Evolutionary conservation across 2,888 invertebrate genomes (phyloP).

Genomic region (Trachelus stipa): DNA sequence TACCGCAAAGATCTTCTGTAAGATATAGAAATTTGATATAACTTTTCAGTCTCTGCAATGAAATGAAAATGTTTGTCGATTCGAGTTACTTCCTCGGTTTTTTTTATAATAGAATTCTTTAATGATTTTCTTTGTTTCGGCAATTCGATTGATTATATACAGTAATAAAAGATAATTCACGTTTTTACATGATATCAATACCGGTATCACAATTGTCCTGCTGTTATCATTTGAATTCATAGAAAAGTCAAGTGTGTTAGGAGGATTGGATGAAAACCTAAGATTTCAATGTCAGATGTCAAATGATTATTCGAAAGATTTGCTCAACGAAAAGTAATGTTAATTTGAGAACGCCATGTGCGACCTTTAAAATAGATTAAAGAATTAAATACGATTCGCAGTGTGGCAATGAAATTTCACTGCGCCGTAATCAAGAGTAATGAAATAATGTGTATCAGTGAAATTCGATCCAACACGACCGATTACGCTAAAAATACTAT

Average conservation of each 20-base stretch:
- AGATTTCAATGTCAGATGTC: background rate
- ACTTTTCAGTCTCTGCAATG: background rate
- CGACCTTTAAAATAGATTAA: background rate
- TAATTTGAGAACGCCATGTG: background rate
- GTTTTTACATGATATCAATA: background rate
- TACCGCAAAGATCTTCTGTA: background rate
- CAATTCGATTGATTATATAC: background rate
- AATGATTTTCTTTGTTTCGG: background rate
- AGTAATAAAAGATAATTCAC: background rate
- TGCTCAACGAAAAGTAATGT: background rate
- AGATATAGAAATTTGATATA: background rate
- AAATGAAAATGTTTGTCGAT: background rate
- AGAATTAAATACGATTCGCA: background rate
- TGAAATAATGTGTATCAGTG: background rate
- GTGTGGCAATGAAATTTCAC: background rate
- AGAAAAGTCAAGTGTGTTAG: background rate
- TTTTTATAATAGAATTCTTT: background rate
- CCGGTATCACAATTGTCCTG: background rate
- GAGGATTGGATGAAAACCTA: background rate
- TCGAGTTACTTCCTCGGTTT: background rate
- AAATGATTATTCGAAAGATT: background rate
- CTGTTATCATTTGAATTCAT: background rate
- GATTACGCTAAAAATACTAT: background rate
- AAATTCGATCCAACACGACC: background rate
- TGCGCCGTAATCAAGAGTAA: background rate